These are phyloP conservation scores for Megalurothrips usitatus DNA, from an alignment of 2,888 invertebrate genomes.

Conservation along the genomic window DNA sequence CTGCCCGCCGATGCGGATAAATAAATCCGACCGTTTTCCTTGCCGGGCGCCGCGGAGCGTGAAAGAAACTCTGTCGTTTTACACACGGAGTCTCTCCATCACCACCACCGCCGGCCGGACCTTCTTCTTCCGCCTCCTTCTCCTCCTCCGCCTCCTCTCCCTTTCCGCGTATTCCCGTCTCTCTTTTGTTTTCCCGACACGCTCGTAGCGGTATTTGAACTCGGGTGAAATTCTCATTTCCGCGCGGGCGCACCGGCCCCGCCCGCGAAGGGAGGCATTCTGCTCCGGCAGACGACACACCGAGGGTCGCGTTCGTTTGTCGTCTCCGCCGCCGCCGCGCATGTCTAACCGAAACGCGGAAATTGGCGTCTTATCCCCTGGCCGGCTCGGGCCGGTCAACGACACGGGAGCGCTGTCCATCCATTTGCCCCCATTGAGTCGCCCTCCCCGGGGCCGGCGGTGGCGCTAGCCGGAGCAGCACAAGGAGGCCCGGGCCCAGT, in stretches of 20 bases:
- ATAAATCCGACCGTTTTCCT: background rate
- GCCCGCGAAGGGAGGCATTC: no score
- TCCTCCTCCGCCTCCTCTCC: background rate
- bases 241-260: no score
- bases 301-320: no score
- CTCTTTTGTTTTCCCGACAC: background rate
- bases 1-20: background rate
- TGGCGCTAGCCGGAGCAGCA: background rate
- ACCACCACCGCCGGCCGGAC: background rate
- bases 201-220: background rate
- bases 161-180: background rate
- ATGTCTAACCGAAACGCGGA: no score
- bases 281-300: no score
- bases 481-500: background rate
- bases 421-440: background rate
- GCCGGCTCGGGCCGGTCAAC: no score
- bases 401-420: no score
- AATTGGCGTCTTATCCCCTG: no score
- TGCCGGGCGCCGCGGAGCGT: slow-evolving; percentile 15
- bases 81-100: background rate
- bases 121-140: background rate
- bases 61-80: background rate
- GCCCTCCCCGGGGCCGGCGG: background rate
- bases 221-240: no score
- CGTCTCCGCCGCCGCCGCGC: no score